Evolutionary conservation across 1,140 invertebrate genomes (phyloP).

Genomic region (Dysdera silvatica): DNA sequence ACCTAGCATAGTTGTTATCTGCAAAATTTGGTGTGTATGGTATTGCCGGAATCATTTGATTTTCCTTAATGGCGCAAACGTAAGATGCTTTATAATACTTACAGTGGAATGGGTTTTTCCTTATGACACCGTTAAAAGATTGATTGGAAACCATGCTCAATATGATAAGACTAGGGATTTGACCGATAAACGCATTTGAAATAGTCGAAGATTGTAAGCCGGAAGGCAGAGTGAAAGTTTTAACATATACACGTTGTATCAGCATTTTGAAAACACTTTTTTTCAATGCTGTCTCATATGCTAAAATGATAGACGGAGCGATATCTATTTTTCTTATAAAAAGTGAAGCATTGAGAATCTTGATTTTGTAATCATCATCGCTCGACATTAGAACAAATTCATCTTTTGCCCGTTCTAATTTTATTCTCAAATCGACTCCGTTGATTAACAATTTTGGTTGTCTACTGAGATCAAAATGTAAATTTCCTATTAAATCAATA

Average conservation of each 20-base stretch:
- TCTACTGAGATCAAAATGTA: neutral
- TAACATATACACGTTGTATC: neutral
- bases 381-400: neutral
- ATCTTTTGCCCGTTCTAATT: neutral
- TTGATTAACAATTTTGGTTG: slow-evolving; percentile 1
- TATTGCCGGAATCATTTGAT: neutral
- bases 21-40: neutral
- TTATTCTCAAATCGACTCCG: neutral
- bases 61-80: neutral
- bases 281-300: neutral
- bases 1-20: neutral
- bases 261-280: neutral
- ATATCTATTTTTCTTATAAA: slow-evolving; percentile 4
- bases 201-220: neutral
- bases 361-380: neutral
- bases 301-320: neutral
- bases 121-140: neutral
- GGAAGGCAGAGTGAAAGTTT: neutral
- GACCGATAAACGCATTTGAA: neutral
- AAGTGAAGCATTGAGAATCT: neutral
- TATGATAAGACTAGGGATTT: neutral
- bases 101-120: slow-evolving; percentile 1
- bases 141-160: neutral
- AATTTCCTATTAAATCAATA: neutral
- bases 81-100: neutral